Percentiles rank a stretch among this genome's conserved stretches.
Conservation (phyloP, 2,797 vertebrate genomes). For the Smutsia temminckii region DNA sequence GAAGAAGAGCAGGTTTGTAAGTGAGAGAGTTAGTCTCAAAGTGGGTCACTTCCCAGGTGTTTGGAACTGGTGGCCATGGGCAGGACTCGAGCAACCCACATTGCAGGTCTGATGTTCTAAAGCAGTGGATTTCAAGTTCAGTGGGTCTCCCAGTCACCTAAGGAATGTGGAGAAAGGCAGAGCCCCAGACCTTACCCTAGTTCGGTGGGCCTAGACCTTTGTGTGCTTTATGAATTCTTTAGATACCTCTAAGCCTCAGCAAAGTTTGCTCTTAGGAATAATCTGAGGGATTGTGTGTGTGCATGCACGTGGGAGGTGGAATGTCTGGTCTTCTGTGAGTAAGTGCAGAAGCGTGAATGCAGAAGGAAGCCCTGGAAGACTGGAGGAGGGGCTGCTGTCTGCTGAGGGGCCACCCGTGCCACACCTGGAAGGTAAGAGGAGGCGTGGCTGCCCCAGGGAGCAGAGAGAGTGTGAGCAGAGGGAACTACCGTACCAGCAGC, state of each 20-base stretch:
- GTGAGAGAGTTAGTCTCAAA: not conserved
- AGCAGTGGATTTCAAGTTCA: not conserved
- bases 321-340: not conserved
- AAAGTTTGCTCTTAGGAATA: not conserved
- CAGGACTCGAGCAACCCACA: not conserved
- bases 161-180: not conserved
- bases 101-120: not conserved
- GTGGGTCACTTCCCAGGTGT: not conserved
- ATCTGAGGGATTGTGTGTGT: not conserved
- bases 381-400: constrained; percentile 11
- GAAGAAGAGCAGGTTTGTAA: not conserved
- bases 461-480: not conserved
- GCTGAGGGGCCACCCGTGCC: not conserved
- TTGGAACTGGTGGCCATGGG: not conserved
- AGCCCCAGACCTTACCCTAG: not conserved
- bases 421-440: constrained; percentile 48
- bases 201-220: not conserved
- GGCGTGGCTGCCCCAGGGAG: not conserved
- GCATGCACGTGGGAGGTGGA: not conserved
- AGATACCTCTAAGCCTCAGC: not conserved
- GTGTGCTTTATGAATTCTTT: not conserved
- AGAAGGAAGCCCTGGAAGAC: constrained; percentile 36
- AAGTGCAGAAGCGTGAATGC: not conserved
- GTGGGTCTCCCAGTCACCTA: not conserved
- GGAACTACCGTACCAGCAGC: not conserved